A percentile compares a stretch with the other conserved stretches of the same genome.
These are phyloP conservation scores for Polietes domitor DNA, from an alignment of 2,888 invertebrate species.

Conservation along the genomic window DNA sequence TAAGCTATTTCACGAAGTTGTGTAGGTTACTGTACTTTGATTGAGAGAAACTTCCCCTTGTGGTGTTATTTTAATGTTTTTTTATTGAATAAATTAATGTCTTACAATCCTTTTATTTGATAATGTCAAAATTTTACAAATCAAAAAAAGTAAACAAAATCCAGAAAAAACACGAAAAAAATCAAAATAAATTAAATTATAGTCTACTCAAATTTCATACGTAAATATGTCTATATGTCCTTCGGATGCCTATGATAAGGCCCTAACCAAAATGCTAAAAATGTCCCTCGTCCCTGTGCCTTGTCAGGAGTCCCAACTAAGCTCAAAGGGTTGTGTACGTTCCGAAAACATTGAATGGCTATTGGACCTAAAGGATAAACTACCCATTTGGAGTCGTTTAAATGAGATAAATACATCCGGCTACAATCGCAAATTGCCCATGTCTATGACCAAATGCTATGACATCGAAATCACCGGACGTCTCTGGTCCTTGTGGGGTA, in stretches of 20 bases:
- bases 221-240: background rate
- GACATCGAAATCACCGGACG: constrained; percentile 86
- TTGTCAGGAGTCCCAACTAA: constrained; percentile 47
- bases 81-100: too few species aligned
- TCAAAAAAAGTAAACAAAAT: background rate
- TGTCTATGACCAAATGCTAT: constrained; percentile 78
- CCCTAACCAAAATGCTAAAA: background rate
- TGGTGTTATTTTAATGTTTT: too few species aligned
- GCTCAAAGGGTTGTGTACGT: background rate
- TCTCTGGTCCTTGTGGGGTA: constrained; percentile 86
- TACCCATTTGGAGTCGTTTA: constrained; percentile 57
- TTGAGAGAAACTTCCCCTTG: too few species aligned
- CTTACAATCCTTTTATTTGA: too few species aligned
- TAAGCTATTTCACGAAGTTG: too few species aligned
- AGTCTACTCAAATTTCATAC: too few species aligned
- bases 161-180: background rate
- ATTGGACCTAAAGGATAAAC: constrained; percentile 35
- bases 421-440: constrained; percentile 54
- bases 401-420: constrained; percentile 54
- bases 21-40: too few species aligned
- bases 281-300: constrained; percentile 48
- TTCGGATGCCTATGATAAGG: background rate
- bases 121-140: too few species aligned
- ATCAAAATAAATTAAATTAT: background rate
- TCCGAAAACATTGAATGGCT: constrained; percentile 53